These are phyloP conservation scores for Ceramica pisi DNA, from an alignment of 2,888 invertebrate genomes.

Conservation along the genomic window DNA sequence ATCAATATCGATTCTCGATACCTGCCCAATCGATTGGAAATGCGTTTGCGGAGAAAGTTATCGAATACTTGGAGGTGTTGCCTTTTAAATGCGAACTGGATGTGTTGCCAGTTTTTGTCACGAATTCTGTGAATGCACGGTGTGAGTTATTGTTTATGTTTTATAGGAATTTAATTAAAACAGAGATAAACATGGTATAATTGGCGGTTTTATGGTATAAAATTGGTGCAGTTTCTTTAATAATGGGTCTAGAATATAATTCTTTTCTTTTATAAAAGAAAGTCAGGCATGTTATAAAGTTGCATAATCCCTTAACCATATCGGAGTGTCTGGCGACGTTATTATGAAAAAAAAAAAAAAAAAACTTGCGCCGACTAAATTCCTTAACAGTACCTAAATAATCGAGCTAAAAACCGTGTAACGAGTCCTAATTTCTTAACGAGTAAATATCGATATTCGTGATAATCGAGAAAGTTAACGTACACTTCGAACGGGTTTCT, in stretches of 20 bases:
- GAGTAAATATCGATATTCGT: constrained; percentile 53
- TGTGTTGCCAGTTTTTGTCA: constrained; percentile 67
- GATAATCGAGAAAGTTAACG: constrained; percentile 62
- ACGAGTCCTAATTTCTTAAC: constrained; percentile 55
- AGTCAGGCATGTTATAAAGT: background rate
- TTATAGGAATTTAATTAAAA: constrained; percentile 10
- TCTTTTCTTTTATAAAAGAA: background rate
- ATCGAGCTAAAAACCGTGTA: constrained; percentile 35
- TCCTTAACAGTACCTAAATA: constrained; percentile 34
- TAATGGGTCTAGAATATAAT: background rate
- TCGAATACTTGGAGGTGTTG: constrained; percentile 64
- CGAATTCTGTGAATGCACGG: constrained; percentile 36
- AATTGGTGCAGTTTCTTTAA: background rate
- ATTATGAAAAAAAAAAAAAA: constrained; percentile 2
- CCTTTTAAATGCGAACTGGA: constrained; percentile 59
- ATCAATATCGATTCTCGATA: constrained; percentile 53
- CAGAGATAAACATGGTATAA: background rate
- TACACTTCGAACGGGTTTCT: constrained; percentile 62
- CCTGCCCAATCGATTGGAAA: constrained; percentile 70
- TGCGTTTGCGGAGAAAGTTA: constrained; percentile 78
- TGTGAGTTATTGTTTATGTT: constrained; percentile 30
- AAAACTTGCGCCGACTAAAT: constrained; percentile 9
- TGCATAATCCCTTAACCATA: background rate
- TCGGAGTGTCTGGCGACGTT: constrained; percentile 4
- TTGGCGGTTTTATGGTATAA: background rate